Evolutionary conservation across 2,113 vertebrate species (phyloP).

Genomic region (Sorex fumeus): DNA sequence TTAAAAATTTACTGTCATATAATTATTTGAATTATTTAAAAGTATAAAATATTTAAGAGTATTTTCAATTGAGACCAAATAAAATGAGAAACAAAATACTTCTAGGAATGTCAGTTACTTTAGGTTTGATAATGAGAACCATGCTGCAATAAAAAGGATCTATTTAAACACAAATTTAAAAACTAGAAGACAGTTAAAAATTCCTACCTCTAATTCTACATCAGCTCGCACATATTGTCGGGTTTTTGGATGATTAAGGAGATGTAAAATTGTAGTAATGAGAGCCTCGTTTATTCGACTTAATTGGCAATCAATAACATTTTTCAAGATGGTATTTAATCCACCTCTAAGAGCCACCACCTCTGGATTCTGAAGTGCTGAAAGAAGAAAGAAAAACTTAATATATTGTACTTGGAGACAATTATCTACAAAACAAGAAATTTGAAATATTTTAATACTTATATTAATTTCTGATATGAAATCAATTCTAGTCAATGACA

Average conservation of each 20-base stretch:
- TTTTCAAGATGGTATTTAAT: constrained; percentile 98
- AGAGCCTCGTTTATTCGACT: constrained; percentile 99
- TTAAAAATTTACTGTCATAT: constrained; percentile 21
- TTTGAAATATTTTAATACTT: constrained; percentile 13
- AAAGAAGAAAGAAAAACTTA: constrained; percentile 75
- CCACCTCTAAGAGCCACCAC: constrained; percentile 97
- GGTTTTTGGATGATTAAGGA: constrained; percentile 98
- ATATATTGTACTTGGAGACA: constrained; percentile 49
- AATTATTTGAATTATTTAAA: background rate
- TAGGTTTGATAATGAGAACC: constrained; percentile 36
- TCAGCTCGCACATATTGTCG: constrained; percentile 97
- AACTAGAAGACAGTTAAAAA: constrained; percentile 64
- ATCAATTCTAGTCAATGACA: constrained; percentile 45
- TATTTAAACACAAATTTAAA: constrained; percentile 61
- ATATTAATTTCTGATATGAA: constrained; percentile 54
- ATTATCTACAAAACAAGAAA: constrained; percentile 45
- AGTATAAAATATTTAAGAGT: constrained; percentile 20
- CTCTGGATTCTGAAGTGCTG: constrained; percentile 98
- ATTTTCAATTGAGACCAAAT: constrained; percentile 18
- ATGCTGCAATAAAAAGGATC: background rate
- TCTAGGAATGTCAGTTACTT: constrained; percentile 21
- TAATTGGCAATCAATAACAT: constrained; percentile 98
- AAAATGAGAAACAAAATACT: constrained; percentile 19
- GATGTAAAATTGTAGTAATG: constrained; percentile 98
- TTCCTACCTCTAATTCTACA: constrained; percentile 96